Evolutionary conservation across 2,888 invertebrate genomes (phyloP), one percentile per base, ranked within the genome.

Genomic region (Andrena chrysosceles): DNA sequence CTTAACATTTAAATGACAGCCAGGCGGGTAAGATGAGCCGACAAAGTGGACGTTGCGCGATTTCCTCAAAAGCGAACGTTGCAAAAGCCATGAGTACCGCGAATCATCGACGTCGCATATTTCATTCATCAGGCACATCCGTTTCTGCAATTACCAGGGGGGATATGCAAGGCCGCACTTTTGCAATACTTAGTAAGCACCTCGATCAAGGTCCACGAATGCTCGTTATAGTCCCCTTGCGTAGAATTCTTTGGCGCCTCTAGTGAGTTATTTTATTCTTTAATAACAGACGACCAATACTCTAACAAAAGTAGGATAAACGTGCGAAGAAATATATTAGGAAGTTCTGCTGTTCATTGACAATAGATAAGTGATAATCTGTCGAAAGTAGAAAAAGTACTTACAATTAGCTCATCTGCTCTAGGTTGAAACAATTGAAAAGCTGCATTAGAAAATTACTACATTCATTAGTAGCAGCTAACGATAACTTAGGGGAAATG

Each of bases 181-280:
- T 82, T 68, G 62, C 71, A 62, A 66, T 80, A 84, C 84, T 88
- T 86, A 78, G 72, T 83, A 87, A 87, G 87, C 89, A 87, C 33
- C 69, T 86, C 63, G 74, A 49, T 63, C 83, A 72, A 69, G 77
- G 78, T 88, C 84, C 88, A 76, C 78, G 83, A 77, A 85, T 83
- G 78, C 49, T 54, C 84, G 56, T 63, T 48, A 52, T 35, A 75
- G 16, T 73, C 52, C 10, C 33, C 20, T 23, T 35, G 42, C 26
- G 6, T 49, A 35, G 52, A 68, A 29, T 42, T 49, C 31, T 23
- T 52, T 48, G 26, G 54, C 72, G 33, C 31, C 60, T 62, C 35
- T 71, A 52, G 29, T 13, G 33, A 78, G 29, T 56, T 48, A 42
- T 42, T 42, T 42, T 16, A 42, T 42, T 42, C 4, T 42, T 42